Evolutionary conservation across 2,888 invertebrate species (phyloP), one percentile per base, ranked within the genome.

Genomic region (Ceriagrion tenellum): DNA sequence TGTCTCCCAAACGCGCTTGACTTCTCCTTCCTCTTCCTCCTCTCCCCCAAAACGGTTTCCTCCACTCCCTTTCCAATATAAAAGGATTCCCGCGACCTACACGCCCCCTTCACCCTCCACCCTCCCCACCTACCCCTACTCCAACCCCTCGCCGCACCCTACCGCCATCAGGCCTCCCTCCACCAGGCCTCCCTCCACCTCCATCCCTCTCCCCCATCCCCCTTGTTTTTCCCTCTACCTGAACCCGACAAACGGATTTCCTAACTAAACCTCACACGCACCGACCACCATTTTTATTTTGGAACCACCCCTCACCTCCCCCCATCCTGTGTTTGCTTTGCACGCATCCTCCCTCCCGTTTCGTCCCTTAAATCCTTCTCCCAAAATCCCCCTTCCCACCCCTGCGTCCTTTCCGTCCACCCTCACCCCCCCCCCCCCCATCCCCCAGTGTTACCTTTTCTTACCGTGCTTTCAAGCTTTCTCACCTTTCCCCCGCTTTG

Each of bases 191-290:
- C 88, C 88, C 40, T 47, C 16, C 23, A 18, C 35, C 47, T n/a
- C n/a, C n/a, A n/a, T n/a, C n/a, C n/a, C n/a, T 55, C 3, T 26
- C 89, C n/a, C n/a, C n/a, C 89, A 10, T 13, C 26, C 26, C 55
- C 0, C n/a, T 55, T 26, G 0, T 10, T n/a, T 55, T n/a, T n/a
- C 35, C 30, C 35, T 18, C 81, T 26, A 13, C 40, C 55, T 23
- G 47, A 20, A 4, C 47, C 89, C 23, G 55, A 89, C 47, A 89
- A 55, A 55, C 59, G 91, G 91, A 91, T 63, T 91, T 63, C 91
- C 63, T 40, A 59, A 59, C 91, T 91, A 91, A 91, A 91, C 63
- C 90, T 59, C 90, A 91, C 90, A 63, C 63, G 91, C 91, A 55
- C 47, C 59, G 30, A 56, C 20, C 56, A 30, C 59, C 90, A 20